Conservation (phyloP, 2,797 vertebrate genomes). For the Heteromormyrus szaboi region DNA sequence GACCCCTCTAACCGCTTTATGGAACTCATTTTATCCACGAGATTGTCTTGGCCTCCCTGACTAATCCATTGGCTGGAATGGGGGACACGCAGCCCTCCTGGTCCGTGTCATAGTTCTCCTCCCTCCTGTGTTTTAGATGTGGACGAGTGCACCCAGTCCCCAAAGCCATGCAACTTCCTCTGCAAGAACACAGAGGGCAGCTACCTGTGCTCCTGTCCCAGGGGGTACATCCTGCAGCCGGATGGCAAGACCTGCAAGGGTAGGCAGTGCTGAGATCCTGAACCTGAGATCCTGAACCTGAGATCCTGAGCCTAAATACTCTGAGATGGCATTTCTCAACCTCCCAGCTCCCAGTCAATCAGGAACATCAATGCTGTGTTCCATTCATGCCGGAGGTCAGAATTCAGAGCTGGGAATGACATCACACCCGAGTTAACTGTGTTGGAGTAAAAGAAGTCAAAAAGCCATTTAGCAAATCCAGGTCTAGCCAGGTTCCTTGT, state of each 20-base stretch:
- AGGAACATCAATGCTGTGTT: neutral
- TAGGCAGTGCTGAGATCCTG: conserved; percentile 34
- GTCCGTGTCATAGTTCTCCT: neutral
- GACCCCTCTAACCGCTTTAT: neutral
- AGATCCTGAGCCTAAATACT: neutral
- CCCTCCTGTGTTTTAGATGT: conserved; percentile 59
- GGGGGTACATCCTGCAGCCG: conserved; percentile 81
- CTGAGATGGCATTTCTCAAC: neutral
- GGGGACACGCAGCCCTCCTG: neutral
- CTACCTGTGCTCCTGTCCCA: conserved; percentile 86
- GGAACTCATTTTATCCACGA: neutral
- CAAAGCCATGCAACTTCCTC: conserved; percentile 85
- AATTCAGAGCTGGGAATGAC: neutral
- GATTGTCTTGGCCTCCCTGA: neutral
- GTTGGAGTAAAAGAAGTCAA: neutral
- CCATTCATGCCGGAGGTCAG: neutral
- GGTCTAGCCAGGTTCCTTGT: neutral
- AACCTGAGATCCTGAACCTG: neutral
- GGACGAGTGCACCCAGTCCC: conserved; percentile 83
- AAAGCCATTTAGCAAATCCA: neutral
- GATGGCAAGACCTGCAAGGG: conserved; percentile 92
- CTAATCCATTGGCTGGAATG: neutral
- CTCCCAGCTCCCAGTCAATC: neutral
- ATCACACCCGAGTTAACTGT: neutral
- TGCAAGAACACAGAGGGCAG: conserved; percentile 93